Evolutionary conservation across 2,113 vertebrate species (phyloP).

Genomic region (Vulpes vulpes): DNA sequence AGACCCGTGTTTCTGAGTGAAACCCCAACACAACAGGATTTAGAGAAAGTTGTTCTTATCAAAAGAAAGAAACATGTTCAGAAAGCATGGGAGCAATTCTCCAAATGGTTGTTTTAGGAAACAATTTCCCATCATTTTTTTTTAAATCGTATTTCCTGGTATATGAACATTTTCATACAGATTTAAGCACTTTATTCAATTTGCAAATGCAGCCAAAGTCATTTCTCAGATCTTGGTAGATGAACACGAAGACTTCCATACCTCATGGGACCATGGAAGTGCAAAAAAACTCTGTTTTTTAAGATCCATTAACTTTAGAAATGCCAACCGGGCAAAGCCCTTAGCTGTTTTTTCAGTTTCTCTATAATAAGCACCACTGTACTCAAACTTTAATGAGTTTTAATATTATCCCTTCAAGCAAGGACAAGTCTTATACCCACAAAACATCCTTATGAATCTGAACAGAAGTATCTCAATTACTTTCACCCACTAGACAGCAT

Average conservation of each 20-base stretch:
- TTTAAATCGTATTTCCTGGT: not conserved
- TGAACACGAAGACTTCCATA: slow-evolving; percentile 49
- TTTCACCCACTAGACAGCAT: slow-evolving; percentile 71
- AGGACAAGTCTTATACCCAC: slow-evolving; percentile 80
- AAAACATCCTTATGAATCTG: slow-evolving; percentile 85
- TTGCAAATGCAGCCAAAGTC: not conserved
- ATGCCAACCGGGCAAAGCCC: slow-evolving; percentile 69
- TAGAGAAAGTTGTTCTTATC: not conserved
- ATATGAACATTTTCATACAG: slow-evolving; percentile 16
- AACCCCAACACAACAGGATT: not conserved
- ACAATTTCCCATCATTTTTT: slow-evolving; percentile 48
- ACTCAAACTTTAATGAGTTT: slow-evolving; percentile 83
- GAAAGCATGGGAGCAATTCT: slow-evolving; percentile 28
- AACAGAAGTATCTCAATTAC: slow-evolving; percentile 81
- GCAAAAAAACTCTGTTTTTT: slow-evolving; percentile 54
- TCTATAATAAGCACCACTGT: slow-evolving; percentile 85
- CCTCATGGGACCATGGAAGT: not conserved
- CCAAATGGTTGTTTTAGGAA: slow-evolving; percentile 18
- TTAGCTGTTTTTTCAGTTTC: slow-evolving; percentile 62
- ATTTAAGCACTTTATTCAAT: not conserved
- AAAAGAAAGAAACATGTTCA: slow-evolving; percentile 59
- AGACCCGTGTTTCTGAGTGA: not conserved
- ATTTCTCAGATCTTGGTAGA: slow-evolving; percentile 5
- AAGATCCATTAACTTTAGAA: slow-evolving; percentile 71
- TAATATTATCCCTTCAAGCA: slow-evolving; percentile 84